Conservation (phyloP, 92 coral and sea anemone species). For the Anthopleura xanthogrammica region DNA sequence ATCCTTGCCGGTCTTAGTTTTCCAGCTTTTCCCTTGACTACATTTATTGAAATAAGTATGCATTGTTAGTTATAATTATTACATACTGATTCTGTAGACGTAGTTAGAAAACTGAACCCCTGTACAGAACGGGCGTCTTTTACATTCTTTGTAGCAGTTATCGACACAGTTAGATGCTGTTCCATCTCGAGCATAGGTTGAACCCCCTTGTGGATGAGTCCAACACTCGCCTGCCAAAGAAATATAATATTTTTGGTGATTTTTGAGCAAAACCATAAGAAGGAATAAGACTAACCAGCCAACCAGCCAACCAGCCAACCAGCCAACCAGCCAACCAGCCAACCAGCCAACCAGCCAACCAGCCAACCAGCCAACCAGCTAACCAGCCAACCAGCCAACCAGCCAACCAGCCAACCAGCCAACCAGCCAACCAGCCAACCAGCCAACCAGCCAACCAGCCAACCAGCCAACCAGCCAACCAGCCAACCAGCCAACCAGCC, state of each 20-base stretch:
- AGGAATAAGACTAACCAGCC: too few relatives aligned
- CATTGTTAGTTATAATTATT: neutral
- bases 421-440: too few relatives aligned
- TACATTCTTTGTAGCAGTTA: slow-evolving; percentile 47
- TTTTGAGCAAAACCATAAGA: too few relatives aligned
- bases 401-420: neutral
- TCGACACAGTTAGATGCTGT: slow-evolving; percentile 32
- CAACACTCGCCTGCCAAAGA: slow-evolving; percentile 69
- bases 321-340: neutral
- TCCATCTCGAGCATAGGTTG: slow-evolving; percentile 36
- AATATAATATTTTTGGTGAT: neutral
- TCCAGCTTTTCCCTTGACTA: too few relatives aligned
- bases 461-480: neutral
- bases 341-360: neutral
- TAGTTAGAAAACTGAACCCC: slow-evolving; percentile 52
- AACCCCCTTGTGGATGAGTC: slow-evolving; percentile 39
- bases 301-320: neutral
- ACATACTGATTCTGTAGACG: slow-evolving; percentile 55
- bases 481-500: neutral
- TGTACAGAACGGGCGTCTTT: slow-evolving; percentile 28
- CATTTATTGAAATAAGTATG: too few relatives aligned
- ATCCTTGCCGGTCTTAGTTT: too few relatives aligned
- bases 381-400: neutral
- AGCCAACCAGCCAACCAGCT: neutral
- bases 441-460: too few relatives aligned